Conservation (phyloP, 2,113 vertebrate genomes). For the Oceanodroma tethys region DNA sequence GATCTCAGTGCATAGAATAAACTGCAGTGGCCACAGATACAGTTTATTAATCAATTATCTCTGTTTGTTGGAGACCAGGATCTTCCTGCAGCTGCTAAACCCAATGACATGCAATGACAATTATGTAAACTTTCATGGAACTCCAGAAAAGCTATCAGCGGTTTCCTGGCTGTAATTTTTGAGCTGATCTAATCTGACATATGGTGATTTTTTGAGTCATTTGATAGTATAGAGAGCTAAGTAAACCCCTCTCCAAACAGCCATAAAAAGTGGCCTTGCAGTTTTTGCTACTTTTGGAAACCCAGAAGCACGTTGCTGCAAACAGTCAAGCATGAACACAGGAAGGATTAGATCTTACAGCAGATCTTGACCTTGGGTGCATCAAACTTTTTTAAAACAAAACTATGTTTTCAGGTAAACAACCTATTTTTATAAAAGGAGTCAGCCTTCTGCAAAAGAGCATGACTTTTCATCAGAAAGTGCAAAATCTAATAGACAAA, state of each 20-base stretch:
- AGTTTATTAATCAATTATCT: slow-evolving; percentile 49
- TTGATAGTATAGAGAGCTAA: not conserved
- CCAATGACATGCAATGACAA: slow-evolving; percentile 25
- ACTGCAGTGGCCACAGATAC: not conserved
- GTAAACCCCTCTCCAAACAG: slow-evolving; percentile 11
- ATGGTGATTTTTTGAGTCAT: slow-evolving; percentile 17
- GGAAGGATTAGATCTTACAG: not conserved
- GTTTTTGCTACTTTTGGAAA: slow-evolving; percentile 4
- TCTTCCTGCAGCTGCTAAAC: slow-evolving; percentile 36
- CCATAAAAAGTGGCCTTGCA: not conserved
- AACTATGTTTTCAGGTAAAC: not conserved
- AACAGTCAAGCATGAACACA: not conserved
- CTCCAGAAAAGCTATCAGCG: slow-evolving; percentile 17
- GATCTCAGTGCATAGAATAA: not conserved
- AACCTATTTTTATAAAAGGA: not conserved
- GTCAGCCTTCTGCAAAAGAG: not conserved
- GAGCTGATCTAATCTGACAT: slow-evolving; percentile 43
- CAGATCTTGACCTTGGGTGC: not conserved
- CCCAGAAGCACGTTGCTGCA: not conserved
- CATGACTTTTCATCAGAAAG: not conserved
- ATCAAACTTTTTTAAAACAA: not conserved
- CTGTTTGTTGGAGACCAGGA: slow-evolving; percentile 29
- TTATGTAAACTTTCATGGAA: slow-evolving; percentile 37
- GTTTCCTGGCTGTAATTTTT: slow-evolving; percentile 27
- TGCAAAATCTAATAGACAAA: not conserved